phyloP scores from a whole-genome alignment of 2,888 invertebrate genomes.

The Conops quadrifasciatus region DNA sequence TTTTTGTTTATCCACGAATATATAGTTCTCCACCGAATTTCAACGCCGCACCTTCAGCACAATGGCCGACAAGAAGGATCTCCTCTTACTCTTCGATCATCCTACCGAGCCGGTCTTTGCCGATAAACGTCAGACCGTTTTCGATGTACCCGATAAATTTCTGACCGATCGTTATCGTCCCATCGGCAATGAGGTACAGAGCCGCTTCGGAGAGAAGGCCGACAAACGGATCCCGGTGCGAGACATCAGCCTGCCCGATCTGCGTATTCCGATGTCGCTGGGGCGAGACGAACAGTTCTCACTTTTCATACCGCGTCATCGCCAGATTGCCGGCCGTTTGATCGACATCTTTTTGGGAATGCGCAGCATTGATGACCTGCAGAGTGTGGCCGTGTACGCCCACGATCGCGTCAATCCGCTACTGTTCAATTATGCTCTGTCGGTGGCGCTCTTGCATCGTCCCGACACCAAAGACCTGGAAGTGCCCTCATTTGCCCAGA shows the following conservation, averaged over 20 bases:
- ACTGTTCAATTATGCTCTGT: constrained; percentile 80
- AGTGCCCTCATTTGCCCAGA: constrained; percentile 72
- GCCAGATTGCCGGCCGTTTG: constrained; percentile 72
- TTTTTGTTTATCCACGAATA: no score
- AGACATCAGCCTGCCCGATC: constrained; percentile 73
- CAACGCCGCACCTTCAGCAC: constrained; percentile 2
- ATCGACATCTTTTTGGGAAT: constrained; percentile 78
- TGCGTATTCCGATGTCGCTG: constrained; percentile 71
- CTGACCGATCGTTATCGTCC: constrained; percentile 68
- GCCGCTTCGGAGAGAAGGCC: constrained; percentile 69
- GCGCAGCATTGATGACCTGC: constrained; percentile 75
- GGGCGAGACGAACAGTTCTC: constrained; percentile 75
- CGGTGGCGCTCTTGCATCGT: constrained; percentile 78
- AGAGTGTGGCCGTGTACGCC: constrained; percentile 73
- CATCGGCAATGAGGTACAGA: constrained; percentile 67
- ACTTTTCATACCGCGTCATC: constrained; percentile 75
- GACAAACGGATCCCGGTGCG: constrained; percentile 68
- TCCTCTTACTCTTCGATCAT: constrained; percentile 76
- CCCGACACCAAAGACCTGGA: constrained; percentile 70
- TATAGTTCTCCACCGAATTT: no score
- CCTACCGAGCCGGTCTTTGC: constrained; percentile 81
- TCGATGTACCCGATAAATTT: constrained; percentile 73
- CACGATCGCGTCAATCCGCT: constrained; percentile 81
- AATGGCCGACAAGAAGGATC: constrained; percentile 67
- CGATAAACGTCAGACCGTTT: constrained; percentile 73